Evolutionary conservation across 1,140 invertebrate species (phyloP).

Genomic region (Rhysida immarginata): DNA sequence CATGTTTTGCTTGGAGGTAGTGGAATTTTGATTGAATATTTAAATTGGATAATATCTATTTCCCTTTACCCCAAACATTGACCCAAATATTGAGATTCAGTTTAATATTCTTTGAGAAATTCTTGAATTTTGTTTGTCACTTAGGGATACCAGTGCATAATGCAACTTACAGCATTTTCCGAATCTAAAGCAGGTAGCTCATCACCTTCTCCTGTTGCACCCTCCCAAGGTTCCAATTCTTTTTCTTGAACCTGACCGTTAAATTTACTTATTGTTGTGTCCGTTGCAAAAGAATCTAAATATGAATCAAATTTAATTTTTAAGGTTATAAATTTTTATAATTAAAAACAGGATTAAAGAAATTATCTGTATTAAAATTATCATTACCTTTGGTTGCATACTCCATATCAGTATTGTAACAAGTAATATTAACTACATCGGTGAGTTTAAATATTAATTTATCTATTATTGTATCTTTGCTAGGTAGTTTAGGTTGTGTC

Average conservation of each 20-base stretch:
- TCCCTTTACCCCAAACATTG: too few species aligned
- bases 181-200: constrained; percentile 33
- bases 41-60: too few species aligned
- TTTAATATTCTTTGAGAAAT: too few species aligned
- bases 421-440: constrained; percentile 62
- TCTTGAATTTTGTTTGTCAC: not conserved
- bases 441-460: constrained; percentile 69
- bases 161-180: constrained; percentile 42
- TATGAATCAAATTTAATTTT: not conserved
- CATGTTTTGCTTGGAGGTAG: too few species aligned
- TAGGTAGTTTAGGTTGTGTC: constrained; percentile 30
- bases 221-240: constrained; percentile 78
- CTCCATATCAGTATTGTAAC: constrained; percentile 68
- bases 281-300: constrained; percentile 40
- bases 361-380: constrained; percentile 37
- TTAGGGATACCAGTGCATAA: not conserved
- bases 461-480: constrained; percentile 48
- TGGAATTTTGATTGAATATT: too few species aligned
- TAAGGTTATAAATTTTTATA: not conserved
- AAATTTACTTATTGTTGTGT: constrained; percentile 55
- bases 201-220: constrained; percentile 41
- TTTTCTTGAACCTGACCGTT: constrained; percentile 50
- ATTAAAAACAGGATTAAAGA: constrained; percentile 32
- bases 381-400: constrained; percentile 55
- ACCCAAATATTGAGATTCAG: too few species aligned